These are phyloP conservation scores for Holothuria leucospilota DNA, from an alignment of 53 echinoderm and acorn worm species.

Conservation along the genomic window DNA sequence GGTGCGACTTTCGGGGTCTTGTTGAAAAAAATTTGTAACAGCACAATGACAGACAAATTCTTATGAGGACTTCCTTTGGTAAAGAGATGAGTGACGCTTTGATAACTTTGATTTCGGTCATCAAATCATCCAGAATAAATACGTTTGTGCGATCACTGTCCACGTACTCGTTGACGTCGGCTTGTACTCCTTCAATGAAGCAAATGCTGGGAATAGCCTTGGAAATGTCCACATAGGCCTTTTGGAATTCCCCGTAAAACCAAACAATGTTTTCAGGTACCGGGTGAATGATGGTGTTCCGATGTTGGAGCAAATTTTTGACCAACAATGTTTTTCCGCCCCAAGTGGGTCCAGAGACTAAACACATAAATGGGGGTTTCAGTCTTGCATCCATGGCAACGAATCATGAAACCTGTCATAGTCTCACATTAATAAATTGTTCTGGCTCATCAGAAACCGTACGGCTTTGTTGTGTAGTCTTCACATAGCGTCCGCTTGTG, in stretches of 20 bases:
- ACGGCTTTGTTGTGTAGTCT: no score
- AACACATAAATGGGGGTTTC: no score
- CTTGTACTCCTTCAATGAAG: slow-evolving; percentile 70
- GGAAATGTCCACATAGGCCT: slow-evolving; percentile 54
- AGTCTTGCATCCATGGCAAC: no score
- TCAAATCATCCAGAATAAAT: slow-evolving; percentile 73
- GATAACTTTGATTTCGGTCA: slow-evolving; percentile 54
- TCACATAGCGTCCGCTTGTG: no score
- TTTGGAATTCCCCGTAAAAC: slow-evolving; percentile 80
- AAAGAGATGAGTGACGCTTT: slow-evolving; percentile 62
- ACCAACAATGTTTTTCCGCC: slow-evolving; percentile 70
- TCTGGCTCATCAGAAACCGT: no score
- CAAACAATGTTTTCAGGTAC: slow-evolving; percentile 61
- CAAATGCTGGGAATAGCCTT: slow-evolving; percentile 41
- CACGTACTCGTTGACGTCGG: slow-evolving; percentile 44
- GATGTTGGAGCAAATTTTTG: slow-evolving; percentile 44
- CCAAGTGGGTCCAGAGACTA: slow-evolving; percentile 60
- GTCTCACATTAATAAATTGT: no score
- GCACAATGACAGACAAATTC: slow-evolving; percentile 61
- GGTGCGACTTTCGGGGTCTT: no score
- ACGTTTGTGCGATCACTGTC: slow-evolving; percentile 51
- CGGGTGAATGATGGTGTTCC: slow-evolving; percentile 43
- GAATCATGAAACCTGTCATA: no score
- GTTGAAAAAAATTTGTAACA: no score
- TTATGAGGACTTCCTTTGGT: slow-evolving; percentile 75